A percentile compares a stretch with the other conserved stretches of the same genome.
phyloP scores from a whole-genome alignment of 2,113 vertebrate genomes.

The Columbina picui region DNA sequence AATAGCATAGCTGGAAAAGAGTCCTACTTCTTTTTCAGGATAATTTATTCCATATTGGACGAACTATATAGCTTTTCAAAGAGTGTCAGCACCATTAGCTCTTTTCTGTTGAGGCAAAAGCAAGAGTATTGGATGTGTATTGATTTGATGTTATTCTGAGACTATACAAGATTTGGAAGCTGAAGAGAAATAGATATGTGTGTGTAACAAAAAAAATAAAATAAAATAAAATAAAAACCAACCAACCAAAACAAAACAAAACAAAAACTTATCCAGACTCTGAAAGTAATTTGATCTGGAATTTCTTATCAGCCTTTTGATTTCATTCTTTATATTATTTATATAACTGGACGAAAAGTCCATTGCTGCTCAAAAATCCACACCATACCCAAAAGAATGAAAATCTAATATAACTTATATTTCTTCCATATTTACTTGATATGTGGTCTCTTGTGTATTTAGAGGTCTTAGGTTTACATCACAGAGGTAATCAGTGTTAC shows the following conservation, averaged over 20 bases:
- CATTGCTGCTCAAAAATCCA: background rate
- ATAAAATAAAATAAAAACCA: background rate
- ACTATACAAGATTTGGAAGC: background rate
- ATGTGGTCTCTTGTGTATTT: background rate
- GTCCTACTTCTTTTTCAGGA: conserved; percentile 15
- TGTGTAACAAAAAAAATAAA: background rate
- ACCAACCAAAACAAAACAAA: background rate
- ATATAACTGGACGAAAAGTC: background rate
- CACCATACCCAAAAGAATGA: background rate
- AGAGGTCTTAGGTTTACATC: background rate
- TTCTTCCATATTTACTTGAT: background rate
- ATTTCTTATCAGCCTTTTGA: background rate
- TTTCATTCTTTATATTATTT: background rate
- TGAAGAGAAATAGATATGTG: background rate
- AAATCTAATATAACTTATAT: background rate
- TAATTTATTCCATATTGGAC: conserved; percentile 46
- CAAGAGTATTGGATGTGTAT: conserved; percentile 33
- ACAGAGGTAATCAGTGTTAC: background rate
- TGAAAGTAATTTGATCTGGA: background rate
- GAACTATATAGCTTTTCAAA: conserved; percentile 58
- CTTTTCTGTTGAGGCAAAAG: conserved; percentile 7
- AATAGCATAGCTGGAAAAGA: conserved; percentile 36
- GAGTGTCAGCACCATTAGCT: conserved; percentile 34
- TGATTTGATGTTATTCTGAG: conserved; percentile 49
- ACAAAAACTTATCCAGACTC: background rate